Evolutionary conservation across 2,113 vertebrate species (phyloP).

Genomic region (Neomonachus schauinslandi): DNA sequence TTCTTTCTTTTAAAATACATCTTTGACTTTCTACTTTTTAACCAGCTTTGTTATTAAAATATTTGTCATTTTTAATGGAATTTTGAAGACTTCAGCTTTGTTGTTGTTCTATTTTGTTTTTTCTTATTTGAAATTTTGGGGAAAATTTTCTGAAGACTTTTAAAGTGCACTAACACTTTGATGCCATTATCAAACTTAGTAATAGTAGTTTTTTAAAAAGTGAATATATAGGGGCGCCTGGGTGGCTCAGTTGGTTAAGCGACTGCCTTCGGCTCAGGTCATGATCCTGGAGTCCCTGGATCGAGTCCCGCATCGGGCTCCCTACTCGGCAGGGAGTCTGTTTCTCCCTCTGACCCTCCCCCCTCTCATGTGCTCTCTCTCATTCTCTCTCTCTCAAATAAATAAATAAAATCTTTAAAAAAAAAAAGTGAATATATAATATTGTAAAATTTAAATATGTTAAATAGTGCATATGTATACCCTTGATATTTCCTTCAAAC

Average conservation of each 20-base stretch:
- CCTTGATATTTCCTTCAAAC: background rate
- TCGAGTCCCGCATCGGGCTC: too few relatives aligned
- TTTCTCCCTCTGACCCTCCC: too few relatives aligned
- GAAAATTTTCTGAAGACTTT: background rate
- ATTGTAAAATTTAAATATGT: background rate
- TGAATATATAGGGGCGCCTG: background rate
- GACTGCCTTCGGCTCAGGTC: too few relatives aligned
- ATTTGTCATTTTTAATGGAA: background rate
- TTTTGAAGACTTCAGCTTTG: background rate
- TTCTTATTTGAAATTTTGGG: background rate
- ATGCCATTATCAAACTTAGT: background rate
- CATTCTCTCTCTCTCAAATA: too few relatives aligned
- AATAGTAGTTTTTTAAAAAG: background rate
- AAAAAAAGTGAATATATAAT: background rate
- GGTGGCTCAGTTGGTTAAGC: too few relatives aligned
- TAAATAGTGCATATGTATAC: background rate
- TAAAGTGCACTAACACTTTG: background rate
- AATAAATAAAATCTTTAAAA: too few relatives aligned
- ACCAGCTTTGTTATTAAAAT: background rate
- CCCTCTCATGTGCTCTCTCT: too few relatives aligned
- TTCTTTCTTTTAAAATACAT: background rate
- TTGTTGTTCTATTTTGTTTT: background rate
- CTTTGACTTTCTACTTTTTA: background rate
- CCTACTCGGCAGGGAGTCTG: too few relatives aligned
- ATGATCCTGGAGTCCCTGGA: too few relatives aligned